Conservation (phyloP, 2,113 vertebrate species). For the Hippolais icterina region DNA sequence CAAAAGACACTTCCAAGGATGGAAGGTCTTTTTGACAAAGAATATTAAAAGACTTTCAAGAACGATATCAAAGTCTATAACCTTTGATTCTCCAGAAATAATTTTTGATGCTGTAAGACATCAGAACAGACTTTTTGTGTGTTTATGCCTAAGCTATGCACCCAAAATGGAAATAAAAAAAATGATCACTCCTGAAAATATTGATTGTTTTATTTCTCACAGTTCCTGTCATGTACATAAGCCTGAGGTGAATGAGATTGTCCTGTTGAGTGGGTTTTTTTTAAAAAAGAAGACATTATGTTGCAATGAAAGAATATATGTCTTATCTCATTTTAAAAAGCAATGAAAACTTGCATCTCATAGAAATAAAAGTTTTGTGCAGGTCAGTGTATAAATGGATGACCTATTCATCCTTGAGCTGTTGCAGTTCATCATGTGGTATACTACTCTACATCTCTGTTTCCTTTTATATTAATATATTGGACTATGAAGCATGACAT, state of each 20-base stretch:
- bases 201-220: not conserved
- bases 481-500: not conserved
- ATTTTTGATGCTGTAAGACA: not conserved
- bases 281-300: not conserved
- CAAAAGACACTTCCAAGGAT: not conserved
- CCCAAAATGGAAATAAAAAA: not conserved
- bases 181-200: not conserved
- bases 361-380: not conserved
- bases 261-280: not conserved
- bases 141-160: not conserved
- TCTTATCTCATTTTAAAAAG: not conserved
- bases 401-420: not conserved
- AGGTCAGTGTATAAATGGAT: not conserved
- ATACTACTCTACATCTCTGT: not conserved
- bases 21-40: not conserved
- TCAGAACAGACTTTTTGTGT: not conserved
- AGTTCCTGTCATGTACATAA: not conserved
- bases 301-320: not conserved
- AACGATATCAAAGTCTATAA: not conserved
- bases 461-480: not conserved
- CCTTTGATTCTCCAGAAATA: not conserved
- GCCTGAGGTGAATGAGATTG: not conserved
- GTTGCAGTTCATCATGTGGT: not conserved
- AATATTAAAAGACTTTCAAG: not conserved
- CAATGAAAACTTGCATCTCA: not conserved